Base-by-base conservation (phyloP, 1,140 invertebrate species). In the Lordiphosa clarofinis region DNA sequence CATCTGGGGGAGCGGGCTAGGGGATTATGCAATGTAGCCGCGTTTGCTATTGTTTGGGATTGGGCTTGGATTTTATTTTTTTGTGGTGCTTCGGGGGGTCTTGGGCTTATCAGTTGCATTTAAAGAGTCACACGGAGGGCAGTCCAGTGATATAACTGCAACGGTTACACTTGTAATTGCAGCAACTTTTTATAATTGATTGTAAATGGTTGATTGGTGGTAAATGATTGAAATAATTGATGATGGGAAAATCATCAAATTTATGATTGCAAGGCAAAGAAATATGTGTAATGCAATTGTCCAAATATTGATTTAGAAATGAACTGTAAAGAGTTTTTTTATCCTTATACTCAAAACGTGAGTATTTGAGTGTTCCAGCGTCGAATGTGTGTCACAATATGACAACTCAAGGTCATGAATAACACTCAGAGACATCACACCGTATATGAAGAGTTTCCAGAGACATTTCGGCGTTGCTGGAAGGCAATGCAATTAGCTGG, bases 21-120 rank as follows among this genome's bases (percentile, higher is more conserved):
- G 9, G 33, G 33, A 49, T 69, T 69, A 69, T 69, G 66, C 55
- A 79, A 79, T 64, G 56, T 62, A 56, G 71, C 68, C 62, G 42
- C 38, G 31, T 52, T 54, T 56, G 46, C 63, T 56, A 79, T 79
- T 79, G 74, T 79, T 71, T 56, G 31, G 12, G 36, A 56, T 42
- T 50, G 36, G 61, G 56, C 55, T 53, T 72, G 50, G 53, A 46
- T 52, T 59, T 67, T 52, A 28, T 24, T 50, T 36, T 38, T 53
- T 36, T n/a, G 24, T n/a, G 28, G 6, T 48, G 56, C 43, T 50
- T 8, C 11, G 33, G 64, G 62, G 37, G 21, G 47, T 36, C 39
- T 48, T 63, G 49, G 56, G 54, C 74, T 79, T 79, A 79, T 79
- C 74, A 79, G 70, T 73, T 60, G 57, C 46, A 56, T 44, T 38